Evolutionary conservation across 1,140 invertebrate genomes (phyloP).

Genomic region (Drosophila bocqueti): DNA sequence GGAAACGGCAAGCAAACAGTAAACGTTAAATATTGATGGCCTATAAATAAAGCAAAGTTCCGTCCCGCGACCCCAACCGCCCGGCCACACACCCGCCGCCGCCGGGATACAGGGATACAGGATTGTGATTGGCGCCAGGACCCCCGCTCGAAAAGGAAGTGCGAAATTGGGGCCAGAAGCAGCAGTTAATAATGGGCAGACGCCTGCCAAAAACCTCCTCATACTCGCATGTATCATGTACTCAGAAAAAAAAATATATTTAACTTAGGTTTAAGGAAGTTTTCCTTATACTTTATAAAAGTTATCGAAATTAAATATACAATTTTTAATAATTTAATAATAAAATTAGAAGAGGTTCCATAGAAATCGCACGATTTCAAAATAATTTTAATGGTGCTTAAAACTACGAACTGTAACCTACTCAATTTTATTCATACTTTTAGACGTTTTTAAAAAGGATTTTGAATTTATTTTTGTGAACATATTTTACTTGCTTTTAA

Average conservation of each 20-base stretch:
- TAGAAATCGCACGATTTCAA: no score
- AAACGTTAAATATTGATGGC: constrained; percentile 73
- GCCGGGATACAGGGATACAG: not conserved
- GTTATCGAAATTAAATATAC: not conserved
- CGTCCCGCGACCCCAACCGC: not conserved
- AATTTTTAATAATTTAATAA: not conserved
- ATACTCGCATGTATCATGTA: constrained; percentile 15
- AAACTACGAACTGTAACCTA: no score
- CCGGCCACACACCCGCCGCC: not conserved
- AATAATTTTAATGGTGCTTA: no score
- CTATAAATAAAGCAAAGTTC: constrained; percentile 63
- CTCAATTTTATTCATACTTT: no score
- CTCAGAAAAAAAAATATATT: not conserved
- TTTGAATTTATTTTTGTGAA: no score
- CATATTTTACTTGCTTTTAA: no score
- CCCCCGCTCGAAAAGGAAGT: constrained; percentile 38
- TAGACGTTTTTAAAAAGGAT: no score
- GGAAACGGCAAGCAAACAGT: constrained; percentile 46
- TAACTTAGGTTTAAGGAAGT: not conserved
- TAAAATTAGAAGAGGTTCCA: not conserved
- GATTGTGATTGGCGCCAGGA: constrained; percentile 34
- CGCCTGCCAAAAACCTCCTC: constrained; percentile 29
- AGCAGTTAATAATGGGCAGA: constrained; percentile 66
- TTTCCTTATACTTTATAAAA: not conserved
- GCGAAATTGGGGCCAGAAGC: constrained; percentile 31